Evolutionary conservation across 2,113 vertebrate species (phyloP), one percentile per base, ranked within the genome.

Genomic region (Cryptotis parvus): DNA sequence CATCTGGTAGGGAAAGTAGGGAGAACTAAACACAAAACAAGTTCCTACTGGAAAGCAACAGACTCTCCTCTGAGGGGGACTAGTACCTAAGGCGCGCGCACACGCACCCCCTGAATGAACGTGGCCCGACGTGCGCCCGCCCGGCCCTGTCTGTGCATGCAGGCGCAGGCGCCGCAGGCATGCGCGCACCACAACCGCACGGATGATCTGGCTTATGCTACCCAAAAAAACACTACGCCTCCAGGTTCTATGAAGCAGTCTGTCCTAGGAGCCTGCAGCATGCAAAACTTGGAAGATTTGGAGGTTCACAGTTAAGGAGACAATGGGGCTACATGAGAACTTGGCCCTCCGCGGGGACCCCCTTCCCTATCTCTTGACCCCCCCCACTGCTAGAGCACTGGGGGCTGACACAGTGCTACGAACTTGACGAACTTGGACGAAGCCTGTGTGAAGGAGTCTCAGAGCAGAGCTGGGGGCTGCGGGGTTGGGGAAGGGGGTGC

Each of bases 211-310:
- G 95, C 92, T 96, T 96, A 97, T 95, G 94, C 94, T 97, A 95
- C 18, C 97, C 95, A 97, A 95, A 94, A 95, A 94, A 95, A 96
- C 96, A 93, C 96, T 96, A 96, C 80, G 86, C 96, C 96, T 94
- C 96, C 97, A 92, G 84, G 95, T 96, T 97, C 95, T 97, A 93
- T 94, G 89, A 96, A 97, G 93, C 96, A 91, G 82, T 96, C 97
- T 96, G 97, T 87, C 95, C 93, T 97, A 97, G 96, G 95, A 94
- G 91, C 93, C 97, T 95, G 95, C 94, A 97, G 97, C 97, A 98
- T 98, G 97, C 98, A 98, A 98, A 97, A 97, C 96, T 97, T 95
- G 96, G 96, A 96, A 96, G 96, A 96, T 96, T 97, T 92, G 87
- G 94, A 97, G 97, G 97, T 93, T 97, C 97, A 97, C 96, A 96